These are phyloP conservation scores for Papilio aristodemus DNA, from an alignment of 1,140 invertebrate genomes.

Conservation along the genomic window DNA sequence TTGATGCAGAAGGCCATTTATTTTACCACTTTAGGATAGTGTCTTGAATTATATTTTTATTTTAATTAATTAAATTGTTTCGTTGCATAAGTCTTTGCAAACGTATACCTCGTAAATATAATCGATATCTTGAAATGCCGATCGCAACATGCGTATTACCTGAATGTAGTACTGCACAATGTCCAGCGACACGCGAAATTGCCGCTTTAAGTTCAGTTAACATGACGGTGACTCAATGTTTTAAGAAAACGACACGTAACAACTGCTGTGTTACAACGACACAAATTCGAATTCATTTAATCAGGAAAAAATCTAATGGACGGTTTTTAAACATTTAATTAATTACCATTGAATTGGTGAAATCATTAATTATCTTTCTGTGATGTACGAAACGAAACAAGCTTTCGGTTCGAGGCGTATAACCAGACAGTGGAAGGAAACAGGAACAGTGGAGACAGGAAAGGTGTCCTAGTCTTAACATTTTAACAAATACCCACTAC, in stretches of 20 bases:
- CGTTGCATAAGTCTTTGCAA: background rate
- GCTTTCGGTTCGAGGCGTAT: too few relatives aligned
- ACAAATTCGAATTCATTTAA: background rate
- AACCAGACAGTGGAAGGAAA: too few relatives aligned
- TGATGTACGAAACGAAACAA: too few relatives aligned
- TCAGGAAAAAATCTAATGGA: background rate
- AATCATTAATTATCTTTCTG: background rate
- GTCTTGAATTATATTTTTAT: too few relatives aligned
- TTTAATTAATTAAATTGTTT: too few relatives aligned
- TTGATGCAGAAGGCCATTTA: background rate
- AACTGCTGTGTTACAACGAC: background rate
- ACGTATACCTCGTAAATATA: slow-evolving; percentile 7
- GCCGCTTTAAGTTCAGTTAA: slow-evolving; percentile 3
- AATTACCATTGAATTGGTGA: background rate
- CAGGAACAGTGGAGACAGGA: too few relatives aligned
- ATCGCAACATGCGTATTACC: slow-evolving; percentile 10
- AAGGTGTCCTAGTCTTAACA: too few relatives aligned
- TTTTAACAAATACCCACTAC: too few relatives aligned
- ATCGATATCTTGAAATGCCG: slow-evolving; percentile 13
- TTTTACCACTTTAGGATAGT: too few relatives aligned
- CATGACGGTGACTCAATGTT: slow-evolving; percentile 11
- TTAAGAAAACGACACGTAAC: background rate
- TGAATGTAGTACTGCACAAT: slow-evolving; percentile 7
- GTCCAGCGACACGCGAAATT: slow-evolving; percentile 13
- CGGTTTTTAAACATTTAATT: background rate